Base-by-base conservation (phyloP, 2,888 invertebrate species). In the Hirtodrosophila histrioides region DNA sequence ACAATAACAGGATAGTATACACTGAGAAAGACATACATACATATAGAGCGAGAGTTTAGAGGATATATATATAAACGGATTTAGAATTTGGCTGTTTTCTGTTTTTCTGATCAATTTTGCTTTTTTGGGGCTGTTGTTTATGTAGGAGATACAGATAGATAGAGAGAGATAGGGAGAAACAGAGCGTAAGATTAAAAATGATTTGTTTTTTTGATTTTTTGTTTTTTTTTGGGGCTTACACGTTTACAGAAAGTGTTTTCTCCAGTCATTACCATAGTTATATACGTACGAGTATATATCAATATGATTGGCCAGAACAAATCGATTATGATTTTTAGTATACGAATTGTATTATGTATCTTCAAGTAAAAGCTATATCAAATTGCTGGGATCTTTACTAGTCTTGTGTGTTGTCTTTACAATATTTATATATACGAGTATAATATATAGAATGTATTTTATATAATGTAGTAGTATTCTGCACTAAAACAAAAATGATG, bases 181-280 rank as follows among this genome's bases (percentile, higher is more conserved):
- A 56, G 62, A 46, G 43, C 12, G 29, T 27, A 39, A 63, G 51
- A 50, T 39, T 50, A 50, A 64, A 64, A 61, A 62, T 61, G 61
- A 63, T 35, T 61, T n/a, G n/a, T 45, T 17, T 24, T 7, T 31
- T 31, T 31, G 31, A 2, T 17, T 41, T 23, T 46, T 46, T 27
- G 5, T 51, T 71, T 73, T 75, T 64, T 39, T 65, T 58, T 48
- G 62, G 56, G 50, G 61, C 78, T 61, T 67, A 76, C 61, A 78
- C 69, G 55, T 64, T 72, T 70, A 74, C 56, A 63, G 46, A 56
- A 60, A 69, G 66, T 72, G 55, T 69, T 78, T 17, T 91, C 91
- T 91, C 91, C 91, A 91, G 91, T 91, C 92, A 91, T 92, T 92
- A 91, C 86, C 89, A 89, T 92, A 73, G 55, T 60, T 76, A 91